Percentiles rank a stretch among this genome's conserved stretches.
Evolutionary conservation across 2,888 invertebrate genomes (phyloP).

Genomic region (Ptilodon capucinus): DNA sequence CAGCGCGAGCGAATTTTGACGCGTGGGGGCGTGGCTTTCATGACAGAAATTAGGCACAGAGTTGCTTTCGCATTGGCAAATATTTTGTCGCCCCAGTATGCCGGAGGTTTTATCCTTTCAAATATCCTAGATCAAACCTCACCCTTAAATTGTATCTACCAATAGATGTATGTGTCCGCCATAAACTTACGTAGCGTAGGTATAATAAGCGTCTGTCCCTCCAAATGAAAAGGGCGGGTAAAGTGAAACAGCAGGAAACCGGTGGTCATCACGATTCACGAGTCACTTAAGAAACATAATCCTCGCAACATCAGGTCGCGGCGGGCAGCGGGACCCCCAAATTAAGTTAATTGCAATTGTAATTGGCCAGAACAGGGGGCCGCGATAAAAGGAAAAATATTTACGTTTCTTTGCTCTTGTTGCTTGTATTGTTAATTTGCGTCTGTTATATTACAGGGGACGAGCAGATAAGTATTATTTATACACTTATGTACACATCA

Average conservation of each 20-base stretch:
- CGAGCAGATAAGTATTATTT: too few species aligned
- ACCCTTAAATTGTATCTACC: too few species aligned
- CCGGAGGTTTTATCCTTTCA: too few species aligned
- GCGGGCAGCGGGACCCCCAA: conserved; percentile 56
- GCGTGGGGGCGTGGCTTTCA: too few species aligned
- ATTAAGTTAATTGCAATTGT: conserved; percentile 75
- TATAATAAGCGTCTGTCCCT: neutral
- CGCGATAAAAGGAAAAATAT: conserved; percentile 71
- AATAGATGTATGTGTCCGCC: neutral
- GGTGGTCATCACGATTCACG: conserved; percentile 44
- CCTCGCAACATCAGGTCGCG: conserved; percentile 47
- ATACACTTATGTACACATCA: too few species aligned
- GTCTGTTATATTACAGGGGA: neutral
- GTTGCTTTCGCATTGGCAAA: too few species aligned
- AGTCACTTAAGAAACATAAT: conserved; percentile 60
- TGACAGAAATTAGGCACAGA: too few species aligned
- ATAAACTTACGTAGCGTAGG: neutral
- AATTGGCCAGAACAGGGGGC: conserved; percentile 62
- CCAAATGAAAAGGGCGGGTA: conserved; percentile 4
- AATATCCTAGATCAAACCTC: too few species aligned
- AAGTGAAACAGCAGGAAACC: conserved; percentile 23
- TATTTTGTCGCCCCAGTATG: too few species aligned
- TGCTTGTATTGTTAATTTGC: conserved; percentile 29
- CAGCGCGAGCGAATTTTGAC: too few species aligned
- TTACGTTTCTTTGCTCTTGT: conserved; percentile 43